Base-by-base conservation (phyloP, 2,888 invertebrate species). In the Halocaridina rubra region DNA sequence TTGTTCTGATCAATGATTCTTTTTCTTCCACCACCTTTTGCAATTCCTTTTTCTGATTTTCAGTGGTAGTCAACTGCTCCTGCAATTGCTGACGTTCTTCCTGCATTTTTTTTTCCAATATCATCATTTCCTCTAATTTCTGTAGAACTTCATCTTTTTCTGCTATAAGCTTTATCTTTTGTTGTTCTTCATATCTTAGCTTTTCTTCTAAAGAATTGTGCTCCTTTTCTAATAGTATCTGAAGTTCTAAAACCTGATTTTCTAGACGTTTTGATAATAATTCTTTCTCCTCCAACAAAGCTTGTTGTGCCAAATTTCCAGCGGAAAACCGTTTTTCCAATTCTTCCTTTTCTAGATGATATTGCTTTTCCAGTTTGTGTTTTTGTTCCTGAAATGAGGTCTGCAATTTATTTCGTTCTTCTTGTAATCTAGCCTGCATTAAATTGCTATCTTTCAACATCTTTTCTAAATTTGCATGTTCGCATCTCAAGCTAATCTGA, bases 241-340 rank as follows among this genome's bases (percentile, higher is more conserved):
- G 76, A 53, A 81, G 81, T 27, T 75, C 57, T 22, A 57, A 76
- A 53, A 81, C 81, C 81, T 81, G 76, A 29, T 32, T 67, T 30
- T 81, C 24, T 67, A 81, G 39, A 8, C 33, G 57, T 30, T 75
- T 39, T 3, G 81, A 75, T 5, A 81, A 57, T 5, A 32, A 19
- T 57, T 81, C 81, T 27, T 81, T 81, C 33, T 76, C 81, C 22
- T 76, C 69, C 30, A 81, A 24, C 75, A 81, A 24, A 10, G 32
- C 75, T 32, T 81, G 76, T 24, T 81, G 81, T 10, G 76, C 69
- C 24, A 81, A n/a, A 57, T 75, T 53, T 29, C 81, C 81, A 76
- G 53, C 85, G 10, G 89, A 86, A 13, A 93, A 89, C 88, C 91
- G 89, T 86, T 91, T 89, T 5, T 92, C 92, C 81, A 91, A 90